Evolutionary conservation across 1,140 invertebrate genomes (phyloP), one percentile per base, ranked within the genome.

Genomic region (Acyrthosiphon pisum): DNA sequence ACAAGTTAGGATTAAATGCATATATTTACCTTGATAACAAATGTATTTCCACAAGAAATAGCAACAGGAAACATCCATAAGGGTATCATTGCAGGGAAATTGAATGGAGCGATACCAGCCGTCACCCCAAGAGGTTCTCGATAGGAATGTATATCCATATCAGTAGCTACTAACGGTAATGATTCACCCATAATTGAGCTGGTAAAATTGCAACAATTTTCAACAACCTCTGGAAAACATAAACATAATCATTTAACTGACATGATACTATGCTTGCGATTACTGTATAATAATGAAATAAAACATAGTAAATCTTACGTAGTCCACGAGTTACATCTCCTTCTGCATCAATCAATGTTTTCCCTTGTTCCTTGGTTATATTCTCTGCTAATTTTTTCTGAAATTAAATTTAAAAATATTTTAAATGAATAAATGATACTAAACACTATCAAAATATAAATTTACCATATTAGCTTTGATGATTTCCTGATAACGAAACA

Each of bases 71-170:
- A 99, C 97, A 99, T 99, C 99, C 99, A 99, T 4, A 99, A 96
- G 0, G 99, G 99, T 94, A 99, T 99, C 99, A 99, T 99, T 68
- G 99, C 99, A 1, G 99, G 99, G 95, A 99, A 99, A 95, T 99
- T 99, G 95, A 99, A 99, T 0, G 98, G 98, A 60, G 98, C 98
- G 94, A 99, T 98, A 76, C 98, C 98, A 94, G 97, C 97, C 93
- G 97, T 96, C 35, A 99, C 98, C 88, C 99, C 99, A 4, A 99
- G 95, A 1, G 99, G 99, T 46, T 98, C 95, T 94, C 98, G 97
- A 95, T 98, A 98, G 1, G 98, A 98, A 93, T 97, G 96, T 7
- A 97, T 97, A 94, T 99, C 98, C 98, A 99, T 98, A 94, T 99
- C 99, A 94, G 97, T 98, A 1, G 98, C 97, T 88, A 99, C 98